Evolutionary conservation across 2,797 vertebrate species (phyloP), one percentile per base, ranked within the genome.

Genomic region (Poliocrania exsul): DNA sequence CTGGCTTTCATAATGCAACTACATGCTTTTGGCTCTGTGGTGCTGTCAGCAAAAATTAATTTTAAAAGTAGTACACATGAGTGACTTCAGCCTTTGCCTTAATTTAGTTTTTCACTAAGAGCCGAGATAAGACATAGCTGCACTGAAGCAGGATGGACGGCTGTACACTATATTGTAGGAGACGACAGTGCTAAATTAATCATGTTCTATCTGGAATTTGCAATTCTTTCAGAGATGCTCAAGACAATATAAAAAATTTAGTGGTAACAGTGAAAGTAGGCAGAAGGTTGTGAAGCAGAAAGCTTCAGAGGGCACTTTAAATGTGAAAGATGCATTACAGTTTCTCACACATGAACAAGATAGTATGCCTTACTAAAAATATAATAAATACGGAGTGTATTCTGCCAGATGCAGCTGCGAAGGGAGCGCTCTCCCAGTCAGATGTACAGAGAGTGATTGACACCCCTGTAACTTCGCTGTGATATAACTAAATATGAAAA

Each of bases 171-270:
- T 98, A 98, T 97, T 96, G 98, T 98, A 98, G 94, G 94, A 98
- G 95, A 97, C 70, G 97, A 96, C 95, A 88, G 98, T 97, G 81
- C 95, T 99, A 98, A 99, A 99, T 99, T 99, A 99, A 99, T 99
- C 98, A 99, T 99, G 98, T 97, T 98, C 98, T 98, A 98, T 97
- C 98, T 98, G 98, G 98, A 99, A 99, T 99, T 99, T 98, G 97
- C 97, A 99, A 99, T 99, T 99, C 99, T 99, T 98, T 99, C 98
- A 98, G 99, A 99, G 98, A 99, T 98, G 98, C 98, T 98, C 96
- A 98, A 98, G 98, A 99, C 96, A 96, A 81, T 98, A 99, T 99
- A 97, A 99, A 99, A 99, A 99, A 99, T 99, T 98, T 99, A 99
- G 95, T 97, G 95, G 96, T 98, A 95, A 97, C 97, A 97, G 97